phyloP scores from a whole-genome alignment of 2,888 invertebrate species.

The Chrysotoxum bicinctum region DNA sequence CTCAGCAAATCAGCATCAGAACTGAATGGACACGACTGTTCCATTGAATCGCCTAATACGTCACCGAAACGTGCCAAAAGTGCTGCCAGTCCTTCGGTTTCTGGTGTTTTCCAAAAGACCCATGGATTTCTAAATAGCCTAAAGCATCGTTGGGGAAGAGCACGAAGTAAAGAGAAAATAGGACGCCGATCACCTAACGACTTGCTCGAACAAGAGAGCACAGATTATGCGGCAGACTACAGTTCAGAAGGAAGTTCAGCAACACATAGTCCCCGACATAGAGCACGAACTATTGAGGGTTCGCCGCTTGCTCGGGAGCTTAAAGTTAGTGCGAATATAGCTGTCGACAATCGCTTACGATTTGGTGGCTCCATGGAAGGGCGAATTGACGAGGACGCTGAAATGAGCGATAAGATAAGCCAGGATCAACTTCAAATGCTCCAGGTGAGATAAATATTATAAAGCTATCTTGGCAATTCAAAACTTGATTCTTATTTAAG shows the following conservation, averaged over 20 bases:
- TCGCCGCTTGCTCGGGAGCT: conserved; percentile 80
- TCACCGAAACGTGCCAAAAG: conserved; percentile 82
- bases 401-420: conserved; percentile 74
- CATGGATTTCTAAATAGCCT: conserved; percentile 92
- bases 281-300: conserved; percentile 84
- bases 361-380: conserved; percentile 80
- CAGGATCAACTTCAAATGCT: conserved; percentile 77
- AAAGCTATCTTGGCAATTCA: background rate
- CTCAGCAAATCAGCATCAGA: conserved; percentile 92
- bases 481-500: conserved; percentile 75
- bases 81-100: conserved; percentile 84
- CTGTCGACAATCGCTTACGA: conserved; percentile 77
- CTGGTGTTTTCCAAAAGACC: conserved; percentile 89
- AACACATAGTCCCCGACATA: conserved; percentile 90
- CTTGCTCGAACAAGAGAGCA: conserved; percentile 84
- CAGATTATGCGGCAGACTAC: conserved; percentile 90
- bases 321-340: conserved; percentile 79
- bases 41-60: conserved; percentile 83
- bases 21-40: conserved; percentile 85
- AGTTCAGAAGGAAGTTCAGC: conserved; percentile 88
- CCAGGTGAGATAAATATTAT: conserved; percentile 73
- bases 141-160: conserved; percentile 90
- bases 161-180: conserved; percentile 87
- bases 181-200: conserved; percentile 84
- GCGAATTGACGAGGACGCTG: conserved; percentile 79